Conservation (phyloP, 2,113 vertebrate species). For the Paratilapia polleni region DNA sequence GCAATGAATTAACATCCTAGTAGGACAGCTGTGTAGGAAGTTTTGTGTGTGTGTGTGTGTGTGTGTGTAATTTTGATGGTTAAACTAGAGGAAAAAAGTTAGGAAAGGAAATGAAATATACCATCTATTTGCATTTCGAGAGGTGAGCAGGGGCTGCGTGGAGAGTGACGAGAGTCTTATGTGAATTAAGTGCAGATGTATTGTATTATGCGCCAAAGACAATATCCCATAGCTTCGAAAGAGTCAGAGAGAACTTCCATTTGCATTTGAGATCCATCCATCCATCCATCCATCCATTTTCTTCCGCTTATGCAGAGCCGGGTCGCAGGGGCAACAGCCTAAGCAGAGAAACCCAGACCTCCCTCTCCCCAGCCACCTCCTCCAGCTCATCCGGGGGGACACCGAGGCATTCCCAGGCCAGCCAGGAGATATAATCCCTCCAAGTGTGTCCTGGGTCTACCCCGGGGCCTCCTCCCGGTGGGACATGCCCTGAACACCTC, state of each 20-base stretch:
- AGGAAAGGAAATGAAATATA: conserved; percentile 43
- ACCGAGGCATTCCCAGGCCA: no score
- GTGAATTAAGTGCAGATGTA: conserved; percentile 47
- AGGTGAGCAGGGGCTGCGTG: neutral
- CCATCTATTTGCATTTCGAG: conserved; percentile 25
- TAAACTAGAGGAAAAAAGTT: conserved; percentile 18
- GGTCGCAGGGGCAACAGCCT: no score
- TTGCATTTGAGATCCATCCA: conserved; percentile 9
- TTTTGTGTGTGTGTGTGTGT: neutral
- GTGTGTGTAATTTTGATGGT: conserved; percentile 3
- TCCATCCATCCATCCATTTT: no score
- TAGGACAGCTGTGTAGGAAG: conserved; percentile 29
- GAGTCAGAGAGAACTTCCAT: conserved; percentile 12
- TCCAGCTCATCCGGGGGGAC: no score
- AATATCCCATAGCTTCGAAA: conserved; percentile 36
- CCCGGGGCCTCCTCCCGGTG: no score
- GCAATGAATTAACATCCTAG: conserved; percentile 32
- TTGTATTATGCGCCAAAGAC: conserved; percentile 50
- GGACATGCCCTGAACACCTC: no score
- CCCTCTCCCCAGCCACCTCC: no score
- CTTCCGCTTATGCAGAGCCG: no score
- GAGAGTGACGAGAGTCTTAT: conserved; percentile 25
- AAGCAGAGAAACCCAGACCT: no score
- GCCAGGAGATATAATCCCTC: no score
- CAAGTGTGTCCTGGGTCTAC: no score